These are phyloP conservation scores for Borostomias antarcticus DNA, from an alignment of 2,797 vertebrate species.

Conservation along the genomic window DNA sequence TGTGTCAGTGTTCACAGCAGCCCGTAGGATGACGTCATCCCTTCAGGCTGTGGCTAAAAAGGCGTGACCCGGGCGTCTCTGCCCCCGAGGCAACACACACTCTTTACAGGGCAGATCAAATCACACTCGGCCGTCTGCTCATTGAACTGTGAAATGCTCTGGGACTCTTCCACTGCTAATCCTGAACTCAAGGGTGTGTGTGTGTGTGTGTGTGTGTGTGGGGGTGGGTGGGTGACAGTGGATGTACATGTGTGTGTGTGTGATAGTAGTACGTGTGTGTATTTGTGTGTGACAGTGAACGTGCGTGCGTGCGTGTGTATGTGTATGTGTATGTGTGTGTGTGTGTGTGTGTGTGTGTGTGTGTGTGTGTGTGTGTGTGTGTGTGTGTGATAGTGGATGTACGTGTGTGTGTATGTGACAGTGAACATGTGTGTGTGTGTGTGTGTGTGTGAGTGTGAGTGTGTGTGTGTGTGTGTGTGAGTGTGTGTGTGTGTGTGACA, in stretches of 20 bases:
- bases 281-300: constrained; percentile 40
- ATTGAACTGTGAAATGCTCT: constrained; percentile 31
- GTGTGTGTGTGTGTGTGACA: constrained; percentile 20
- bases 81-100: constrained; percentile 7
- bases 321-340: constrained; percentile 32
- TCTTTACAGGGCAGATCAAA: constrained; percentile 32
- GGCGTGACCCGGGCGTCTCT: constrained; percentile 10
- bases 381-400: background rate
- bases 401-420: no score
- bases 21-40: background rate
- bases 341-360: constrained; percentile 34
- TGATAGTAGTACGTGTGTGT: no score
- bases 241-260: constrained; percentile 17
- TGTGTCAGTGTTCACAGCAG: background rate
- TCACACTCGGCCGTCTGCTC: constrained; percentile 36
- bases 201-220: constrained; percentile 13
- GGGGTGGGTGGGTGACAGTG: constrained; percentile 21
- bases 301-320: constrained; percentile 16
- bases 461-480: constrained; percentile 13
- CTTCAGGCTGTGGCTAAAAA: constrained; percentile 19
- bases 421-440: background rate
- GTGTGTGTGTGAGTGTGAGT: background rate
- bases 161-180: constrained; percentile 4
- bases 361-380: no score
- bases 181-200: background rate